Percentiles rank a stretch among this genome's conserved stretches.
These are phyloP conservation scores for Gonatopus flavifemur DNA, from an alignment of 1,140 invertebrate species.

Conservation along the genomic window DNA sequence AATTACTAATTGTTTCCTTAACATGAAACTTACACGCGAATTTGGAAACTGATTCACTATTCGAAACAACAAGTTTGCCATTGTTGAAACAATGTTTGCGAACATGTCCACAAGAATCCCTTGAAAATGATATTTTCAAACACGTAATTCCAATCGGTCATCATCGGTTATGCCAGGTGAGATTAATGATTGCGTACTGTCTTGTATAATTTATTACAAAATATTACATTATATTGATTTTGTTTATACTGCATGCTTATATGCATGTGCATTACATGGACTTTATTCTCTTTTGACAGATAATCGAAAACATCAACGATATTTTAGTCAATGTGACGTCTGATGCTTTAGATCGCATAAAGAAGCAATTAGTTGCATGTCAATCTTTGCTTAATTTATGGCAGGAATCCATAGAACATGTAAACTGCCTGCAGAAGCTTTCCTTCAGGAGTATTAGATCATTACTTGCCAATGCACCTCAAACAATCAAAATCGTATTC, in stretches of 20 bases:
- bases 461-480: slow-evolving; percentile 26
- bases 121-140: slow-evolving; percentile 35
- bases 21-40: slow-evolving; percentile 26
- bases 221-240: too few relatives aligned
- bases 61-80: slow-evolving; percentile 21
- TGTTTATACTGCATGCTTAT: too few relatives aligned
- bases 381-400: slow-evolving; percentile 35
- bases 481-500: slow-evolving; percentile 26
- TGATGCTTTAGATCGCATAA: slow-evolving; percentile 14
- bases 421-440: slow-evolving; percentile 27
- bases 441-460: slow-evolving; percentile 23
- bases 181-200: too few relatives aligned
- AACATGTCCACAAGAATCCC: slow-evolving; percentile 21
- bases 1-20: too few relatives aligned
- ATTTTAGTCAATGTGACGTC: not conserved
- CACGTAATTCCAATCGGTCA: slow-evolving; percentile 29
- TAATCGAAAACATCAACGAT: slow-evolving; percentile 22
- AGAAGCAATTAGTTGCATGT: slow-evolving; percentile 29
- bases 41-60: slow-evolving; percentile 23
- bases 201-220: too few relatives aligned
- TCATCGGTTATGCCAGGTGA: slow-evolving; percentile 38
- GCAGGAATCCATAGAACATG: slow-evolving; percentile 32
- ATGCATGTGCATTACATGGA: too few relatives aligned
- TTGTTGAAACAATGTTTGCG: slow-evolving; percentile 31
- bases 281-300: slow-evolving; percentile 21